These are phyloP conservation scores for Perccottus glenii DNA, from an alignment of 2,113 vertebrate species.

Conservation along the genomic window DNA sequence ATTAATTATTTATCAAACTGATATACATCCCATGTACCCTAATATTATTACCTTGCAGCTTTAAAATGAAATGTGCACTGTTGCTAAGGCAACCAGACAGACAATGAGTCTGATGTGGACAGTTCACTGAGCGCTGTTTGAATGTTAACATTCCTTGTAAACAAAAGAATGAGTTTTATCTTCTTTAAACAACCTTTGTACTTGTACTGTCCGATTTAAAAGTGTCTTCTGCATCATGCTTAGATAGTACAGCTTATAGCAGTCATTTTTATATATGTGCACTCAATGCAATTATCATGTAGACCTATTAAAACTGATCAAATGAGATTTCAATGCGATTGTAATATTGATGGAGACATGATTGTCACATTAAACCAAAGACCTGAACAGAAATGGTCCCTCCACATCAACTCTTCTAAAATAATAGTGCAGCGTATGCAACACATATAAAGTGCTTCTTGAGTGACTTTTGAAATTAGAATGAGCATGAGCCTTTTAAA, in stretches of 20 bases:
- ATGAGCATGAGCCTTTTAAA: constrained; percentile 11
- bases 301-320: neutral
- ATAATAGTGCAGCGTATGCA: constrained; percentile 70
- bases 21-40: constrained; percentile 1
- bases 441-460: constrained; percentile 74
- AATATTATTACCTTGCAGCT: constrained; percentile 3
- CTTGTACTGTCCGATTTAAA: neutral
- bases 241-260: too few species aligned
- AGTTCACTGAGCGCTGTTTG: neutral
- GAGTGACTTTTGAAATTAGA: constrained; percentile 42
- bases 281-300: too few species aligned
- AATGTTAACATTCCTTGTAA: constrained; percentile 6
- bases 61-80: constrained; percentile 7
- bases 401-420: constrained; percentile 26
- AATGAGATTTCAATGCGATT: neutral
- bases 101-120: neutral
- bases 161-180: constrained; percentile 3
- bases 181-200: neutral
- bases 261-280: too few species aligned
- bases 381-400: constrained; percentile 40
- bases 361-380: constrained; percentile 66
- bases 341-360: constrained; percentile 34
- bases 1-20: neutral
- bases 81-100: constrained; percentile 6
- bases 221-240: neutral